Evolutionary conservation across 2,888 invertebrate species (phyloP).

Genomic region (Polymixis flavicincta): DNA sequence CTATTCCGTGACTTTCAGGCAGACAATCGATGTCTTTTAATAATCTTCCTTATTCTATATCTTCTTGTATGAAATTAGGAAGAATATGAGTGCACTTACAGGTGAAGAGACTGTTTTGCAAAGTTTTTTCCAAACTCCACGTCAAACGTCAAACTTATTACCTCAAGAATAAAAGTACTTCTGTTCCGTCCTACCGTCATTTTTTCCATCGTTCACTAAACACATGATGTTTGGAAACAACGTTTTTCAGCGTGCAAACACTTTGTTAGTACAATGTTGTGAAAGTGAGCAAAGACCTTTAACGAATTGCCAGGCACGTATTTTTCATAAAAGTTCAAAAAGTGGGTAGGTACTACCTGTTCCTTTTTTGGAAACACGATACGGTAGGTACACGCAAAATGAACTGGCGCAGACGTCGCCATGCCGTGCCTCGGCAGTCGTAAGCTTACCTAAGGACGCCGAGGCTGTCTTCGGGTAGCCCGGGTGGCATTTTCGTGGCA

Average conservation of each 20-base stretch:
- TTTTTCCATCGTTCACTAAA: not conserved
- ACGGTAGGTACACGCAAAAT: not conserved
- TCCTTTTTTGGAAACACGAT: constrained; percentile 6
- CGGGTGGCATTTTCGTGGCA: no score
- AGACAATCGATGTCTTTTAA: no score
- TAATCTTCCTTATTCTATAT: no score
- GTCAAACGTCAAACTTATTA: not conserved
- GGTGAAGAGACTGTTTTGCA: no score
- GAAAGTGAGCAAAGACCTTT: constrained; percentile 35
- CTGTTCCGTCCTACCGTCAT: not conserved
- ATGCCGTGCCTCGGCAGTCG: no score
- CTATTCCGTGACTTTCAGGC: no score
- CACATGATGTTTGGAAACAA: constrained; percentile 22
- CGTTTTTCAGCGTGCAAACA: constrained; percentile 10
- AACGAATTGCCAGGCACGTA: not conserved
- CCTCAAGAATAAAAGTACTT: not conserved
- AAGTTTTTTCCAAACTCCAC: not conserved
- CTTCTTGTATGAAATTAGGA: not conserved
- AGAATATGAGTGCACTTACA: not conserved
- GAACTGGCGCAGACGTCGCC: not conserved
- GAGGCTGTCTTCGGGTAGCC: no score
- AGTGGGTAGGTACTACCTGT: not conserved
- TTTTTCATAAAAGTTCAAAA: constrained; percentile 8
- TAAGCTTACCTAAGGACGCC: no score
- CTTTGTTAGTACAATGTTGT: constrained; percentile 19